Evolutionary conservation across 2,797 vertebrate genomes (phyloP), one percentile per base, ranked within the genome.

Genomic region (Myotis myotis): DNA sequence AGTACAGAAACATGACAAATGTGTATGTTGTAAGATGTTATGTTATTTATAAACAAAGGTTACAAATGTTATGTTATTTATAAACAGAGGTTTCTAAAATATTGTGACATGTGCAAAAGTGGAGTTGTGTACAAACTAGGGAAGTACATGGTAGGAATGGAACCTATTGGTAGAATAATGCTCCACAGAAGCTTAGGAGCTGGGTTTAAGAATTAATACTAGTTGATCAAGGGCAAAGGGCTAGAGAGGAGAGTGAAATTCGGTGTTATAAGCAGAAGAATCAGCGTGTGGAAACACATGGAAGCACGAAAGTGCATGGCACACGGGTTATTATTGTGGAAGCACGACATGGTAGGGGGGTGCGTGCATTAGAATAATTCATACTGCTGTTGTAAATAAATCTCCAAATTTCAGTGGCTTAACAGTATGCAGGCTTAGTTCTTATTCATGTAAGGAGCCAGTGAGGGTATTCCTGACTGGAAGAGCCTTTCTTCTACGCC

Each of bases 81-180:
- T 66, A 86, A 74, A 71, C 80, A 22, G 51, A 75, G 51, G 88
- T 82, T 82, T 30, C 57, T 70, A 86, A 95, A 90, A 66, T 86
- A 83, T 55, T 83, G 36, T 71, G 79, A 70, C 64, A 44, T 64
- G 20, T 80, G 41, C 19, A 75, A 41, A 89, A 76, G 17, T 60
- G 15, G 81, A 80, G 75, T 76, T 66, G 33, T 12, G 55, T 30
- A 33, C 33, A 60, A 79, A 75, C 4, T n/a, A 60, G 23, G 30
- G 33, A 80, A 70, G 79, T 28, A 11, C 22, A 28, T 83, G 30
- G 28, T 6, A 51, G 71, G 57, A 71, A 47, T 53, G 41, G 47
- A 72, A 23, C 1, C 41, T 8, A 15, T 0, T 76, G 86, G 0
- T 12, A 71, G 28, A 80, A 55, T 2, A 47, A 57, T 66, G 30